Conservation (phyloP, 2,113 vertebrate genomes). For the Neolamprologus longior region DNA sequence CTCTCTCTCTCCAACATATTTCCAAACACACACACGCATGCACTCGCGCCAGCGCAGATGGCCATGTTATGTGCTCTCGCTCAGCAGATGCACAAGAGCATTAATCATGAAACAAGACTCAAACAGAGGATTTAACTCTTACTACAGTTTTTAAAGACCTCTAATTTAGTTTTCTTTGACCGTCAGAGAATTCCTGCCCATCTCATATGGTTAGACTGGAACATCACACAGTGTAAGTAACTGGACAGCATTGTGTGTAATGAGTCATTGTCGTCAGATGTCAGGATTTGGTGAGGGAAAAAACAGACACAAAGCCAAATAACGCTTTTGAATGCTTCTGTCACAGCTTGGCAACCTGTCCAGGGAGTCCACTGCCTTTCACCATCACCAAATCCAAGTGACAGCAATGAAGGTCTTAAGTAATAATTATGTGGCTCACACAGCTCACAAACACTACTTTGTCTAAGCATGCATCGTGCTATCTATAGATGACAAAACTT, state of each 20-base stretch:
- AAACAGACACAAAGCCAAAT: neutral
- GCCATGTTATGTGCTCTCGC: constrained; percentile 42
- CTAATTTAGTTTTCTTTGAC: neutral
- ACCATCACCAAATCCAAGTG: neutral
- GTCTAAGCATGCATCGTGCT: too few relatives aligned
- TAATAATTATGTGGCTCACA: neutral
- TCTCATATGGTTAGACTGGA: neutral
- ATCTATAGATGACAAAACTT: neutral
- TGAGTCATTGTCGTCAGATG: neutral
- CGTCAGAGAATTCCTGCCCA: neutral
- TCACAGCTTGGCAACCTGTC: neutral
- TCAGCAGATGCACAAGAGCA: constrained; percentile 64
- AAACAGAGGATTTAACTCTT: constrained; percentile 54
- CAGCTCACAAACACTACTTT: neutral
- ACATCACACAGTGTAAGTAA: neutral
- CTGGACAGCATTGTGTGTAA: neutral
- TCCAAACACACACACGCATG: neutral
- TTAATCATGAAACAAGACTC: constrained; percentile 62
- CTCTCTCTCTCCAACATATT: neutral
- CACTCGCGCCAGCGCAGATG: constrained; percentile 49
- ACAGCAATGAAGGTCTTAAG: neutral
- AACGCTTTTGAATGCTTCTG: neutral
- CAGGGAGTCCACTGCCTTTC: neutral
- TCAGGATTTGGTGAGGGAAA: neutral
- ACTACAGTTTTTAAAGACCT: neutral